phyloP scores from a whole-genome alignment of 2,888 invertebrate genomes.

The Callimorpha dominula region DNA sequence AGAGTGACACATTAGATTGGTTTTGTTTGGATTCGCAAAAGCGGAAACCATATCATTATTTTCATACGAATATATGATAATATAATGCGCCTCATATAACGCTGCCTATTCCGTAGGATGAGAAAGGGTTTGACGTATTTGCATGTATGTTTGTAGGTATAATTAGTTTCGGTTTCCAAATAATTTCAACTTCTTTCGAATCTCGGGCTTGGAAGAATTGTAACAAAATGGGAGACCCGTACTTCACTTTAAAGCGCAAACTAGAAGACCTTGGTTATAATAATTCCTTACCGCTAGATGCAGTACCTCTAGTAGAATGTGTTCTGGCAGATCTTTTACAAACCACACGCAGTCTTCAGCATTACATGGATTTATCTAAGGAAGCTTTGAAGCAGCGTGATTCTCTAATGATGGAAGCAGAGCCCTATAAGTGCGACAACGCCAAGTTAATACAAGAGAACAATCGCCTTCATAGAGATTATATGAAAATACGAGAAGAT shows the following conservation, averaged over 20 bases:
- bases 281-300: conserved; percentile 91
- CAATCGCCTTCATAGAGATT: conserved; percentile 90
- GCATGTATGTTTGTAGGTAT: not conserved
- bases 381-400: conserved; percentile 90
- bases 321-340: conserved; percentile 93
- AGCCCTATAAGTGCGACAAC: conserved; percentile 94
- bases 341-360: conserved; percentile 95
- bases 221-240: conserved; percentile 76
- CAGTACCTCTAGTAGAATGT: conserved; percentile 92
- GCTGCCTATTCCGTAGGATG: not conserved
- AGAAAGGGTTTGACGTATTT: not conserved
- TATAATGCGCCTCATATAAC: not conserved
- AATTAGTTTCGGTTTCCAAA: not conserved
- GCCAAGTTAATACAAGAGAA: conserved; percentile 91
- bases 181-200: not conserved
- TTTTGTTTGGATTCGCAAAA: conserved; percentile 1
- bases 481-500: conserved; percentile 89
- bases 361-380: conserved; percentile 92
- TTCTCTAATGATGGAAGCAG: conserved; percentile 89
- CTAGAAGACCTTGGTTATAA: conserved; percentile 94
- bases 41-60: not conserved
- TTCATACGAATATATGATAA: not conserved
- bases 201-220: not conserved
- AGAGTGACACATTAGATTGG: not conserved
- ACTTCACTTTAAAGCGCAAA: conserved; percentile 87